Evolutionary conservation across 1,140 invertebrate genomes (phyloP).

Genomic region (Mamestra configurata): DNA sequence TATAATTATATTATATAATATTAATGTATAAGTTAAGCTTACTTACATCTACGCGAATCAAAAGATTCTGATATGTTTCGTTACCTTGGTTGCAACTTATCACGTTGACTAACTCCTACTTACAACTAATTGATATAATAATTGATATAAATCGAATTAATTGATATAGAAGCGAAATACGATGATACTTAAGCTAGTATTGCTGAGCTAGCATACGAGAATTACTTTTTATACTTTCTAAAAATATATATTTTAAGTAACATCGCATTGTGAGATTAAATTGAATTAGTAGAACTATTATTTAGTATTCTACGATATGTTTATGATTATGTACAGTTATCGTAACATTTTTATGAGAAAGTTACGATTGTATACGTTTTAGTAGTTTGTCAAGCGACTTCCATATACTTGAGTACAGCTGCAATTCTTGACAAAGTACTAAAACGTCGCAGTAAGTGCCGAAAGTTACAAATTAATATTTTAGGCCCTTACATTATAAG

Average conservation of each 20-base stretch:
- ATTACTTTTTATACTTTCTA: constrained; percentile 40
- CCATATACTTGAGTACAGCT: not conserved
- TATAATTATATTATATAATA: constrained; percentile 54
- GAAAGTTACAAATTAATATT: constrained; percentile 64
- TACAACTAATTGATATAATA: constrained; percentile 57
- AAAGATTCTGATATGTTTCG: constrained; percentile 88
- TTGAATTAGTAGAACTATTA: not conserved
- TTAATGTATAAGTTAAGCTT: constrained; percentile 51
- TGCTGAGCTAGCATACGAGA: constrained; percentile 71
- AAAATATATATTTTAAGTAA: constrained; percentile 36
- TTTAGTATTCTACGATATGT: not conserved
- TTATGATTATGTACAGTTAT: constrained; percentile 23
- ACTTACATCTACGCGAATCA: constrained; percentile 82
- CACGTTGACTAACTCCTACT: constrained; percentile 75
- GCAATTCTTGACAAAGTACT: not conserved
- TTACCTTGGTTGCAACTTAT: constrained; percentile 88
- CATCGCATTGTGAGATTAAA: constrained; percentile 23
- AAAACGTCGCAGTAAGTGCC: constrained; percentile 61
- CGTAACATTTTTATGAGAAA: constrained; percentile 14
- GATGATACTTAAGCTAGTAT: constrained; percentile 71
- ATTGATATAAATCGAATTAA: constrained; percentile 51
- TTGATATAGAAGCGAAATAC: constrained; percentile 65
- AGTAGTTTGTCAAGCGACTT: not conserved
- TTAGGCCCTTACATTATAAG: constrained; percentile 66
- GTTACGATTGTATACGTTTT: not conserved